Evolutionary conservation across 1,140 invertebrate genomes (phyloP), one percentile per base, ranked within the genome.

Genomic region (Neuroterus valhalla): DNA sequence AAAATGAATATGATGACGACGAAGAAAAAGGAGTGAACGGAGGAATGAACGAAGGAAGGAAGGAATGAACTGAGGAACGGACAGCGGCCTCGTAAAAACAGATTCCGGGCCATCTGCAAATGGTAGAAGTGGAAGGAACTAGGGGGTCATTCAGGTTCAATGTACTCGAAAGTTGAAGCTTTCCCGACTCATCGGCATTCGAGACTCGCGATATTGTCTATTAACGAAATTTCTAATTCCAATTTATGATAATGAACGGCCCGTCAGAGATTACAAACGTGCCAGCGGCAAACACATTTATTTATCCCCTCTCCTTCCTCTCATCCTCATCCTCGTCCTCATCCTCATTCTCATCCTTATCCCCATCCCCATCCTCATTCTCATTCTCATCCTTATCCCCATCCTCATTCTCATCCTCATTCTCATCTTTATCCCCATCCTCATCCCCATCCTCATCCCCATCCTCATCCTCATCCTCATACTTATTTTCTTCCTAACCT

Each of bases 91-190:
- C 46, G 46, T 48, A 48, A 48, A 48, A 48, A 48, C n/a, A 48
- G 46, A 48, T 48, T 48, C 46, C 46, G 46, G 46, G 46, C 46
- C 46, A 48, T 19, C 46, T 48, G 46, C 46, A 48, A 48, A 48
- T 48, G 46, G 46, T 48, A 68, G 66, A 17, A 17, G 38, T 44
- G 15, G 44, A 15, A 69, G 11, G 11, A 6, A 23, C 26, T 68
- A 67, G n/a, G 48, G 72, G 46, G 46, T 48, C 46, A 48, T 48
- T n/a, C 8, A 48, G 46, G 86, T 85, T 88, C 86, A 82, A 87
- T 74, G 86, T 84, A 86, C 86, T 89, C 88, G 85, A 89, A 88
- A 89, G 87, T 89, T 44, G 74, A 82, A 83, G 85, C 82, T 86
- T 85, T 87, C 81, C 80, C 82, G 81, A 68, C 80, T 81, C 79